Base-by-base conservation (phyloP, 2,797 vertebrate genomes). In the Gouania willdenowi region DNA sequence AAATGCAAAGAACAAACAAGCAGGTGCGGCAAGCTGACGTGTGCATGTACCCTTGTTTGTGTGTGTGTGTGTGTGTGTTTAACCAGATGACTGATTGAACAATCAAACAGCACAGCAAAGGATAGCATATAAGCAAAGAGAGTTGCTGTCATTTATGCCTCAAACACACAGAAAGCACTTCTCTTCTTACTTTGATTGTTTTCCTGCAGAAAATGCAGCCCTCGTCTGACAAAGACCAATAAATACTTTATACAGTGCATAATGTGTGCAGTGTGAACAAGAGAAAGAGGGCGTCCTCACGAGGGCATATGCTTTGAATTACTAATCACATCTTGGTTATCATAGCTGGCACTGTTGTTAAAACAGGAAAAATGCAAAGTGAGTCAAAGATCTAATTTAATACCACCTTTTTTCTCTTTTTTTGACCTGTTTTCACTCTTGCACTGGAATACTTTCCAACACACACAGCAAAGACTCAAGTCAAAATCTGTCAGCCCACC, bases 241-340 rank as follows among this genome's bases (percentile, higher is more conserved):
- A 89, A 90, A 90, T 89, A 91, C 85, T 89, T 91, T 85, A 90
- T 89, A 88, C 71, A 69, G 84, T 81, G 88, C 85, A 89, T 90
- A 87, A 91, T 89, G 85, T 80, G 78, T 86, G 82, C 71, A 43
- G 80, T 79, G 81, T 71, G 79, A 83, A 82, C 81, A 63, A 66
- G 77, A 83, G 83, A 85, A 78, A 69, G 76, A 79, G 77, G 79
- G 77, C 73, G 59, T 85, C 79, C 88, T 90, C 87, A 66, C 17
- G 86, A 85, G 89, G 88, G 77, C 82, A 83, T 84, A 86, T 75
- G 87, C 85, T 90, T 89, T 88, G 86, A 89, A 90, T 89, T 87
- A 84, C 83, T 89, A 91, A 90, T 88, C 87, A 85, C 81, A 86
- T 81, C 87, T 82, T 82, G 73, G 83, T 82, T 88, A 89, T 82